Base-by-base conservation (phyloP, 1,140 invertebrate genomes). In the Pachyrhynchus sulphureomaculatus region DNA sequence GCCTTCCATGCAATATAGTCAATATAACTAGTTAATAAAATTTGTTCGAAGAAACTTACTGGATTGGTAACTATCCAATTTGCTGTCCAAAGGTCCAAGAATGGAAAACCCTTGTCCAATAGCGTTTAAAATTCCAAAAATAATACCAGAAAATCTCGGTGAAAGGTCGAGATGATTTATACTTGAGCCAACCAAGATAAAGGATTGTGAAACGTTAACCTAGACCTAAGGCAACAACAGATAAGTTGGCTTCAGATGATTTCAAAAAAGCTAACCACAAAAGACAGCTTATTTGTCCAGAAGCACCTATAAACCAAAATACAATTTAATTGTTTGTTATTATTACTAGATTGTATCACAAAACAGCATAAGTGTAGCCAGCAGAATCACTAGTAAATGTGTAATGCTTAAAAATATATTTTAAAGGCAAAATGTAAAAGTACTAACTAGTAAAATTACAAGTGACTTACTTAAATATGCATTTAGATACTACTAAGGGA, bases 41-140 rank as follows among this genome's bases (percentile, higher is more conserved):
- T n/a, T n/a, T n/a, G n/a, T n/a, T n/a, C n/a, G n/a, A n/a, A n/a
- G n/a, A n/a, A n/a, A n/a, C 79, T 68, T 76, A 90, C 88, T 41
- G 76, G 70, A 62, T 90, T 81, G 4, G 76, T 78, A 1, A 90
- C 76, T 12, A 91, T 80, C n/a, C 80, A 74, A 0, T 86, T 83
- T 10, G 85, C 84, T 1, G 84, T n/a, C 73, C 2, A 86, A 70
- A 0, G 90, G 90, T 13, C 86, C 87, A 15, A 88, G 68, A 42
- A 91, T 88, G 0, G 86, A 86, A 20, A 86, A 82, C 2, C 87
- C 72, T 1, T 82, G 82, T n/a, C 87, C 86, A 15, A 87, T 86
- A 74, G 80, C 84, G 74, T 85, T 87, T 9, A 86, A 85, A 0
- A 88, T 81, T 39, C 51, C 63, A 23, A 65, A 37, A 18, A 65